Percentiles rank a stretch among this genome's conserved stretches.
phyloP scores from a whole-genome alignment of 2,113 vertebrate species.

The Pachycephala philippinensis region DNA sequence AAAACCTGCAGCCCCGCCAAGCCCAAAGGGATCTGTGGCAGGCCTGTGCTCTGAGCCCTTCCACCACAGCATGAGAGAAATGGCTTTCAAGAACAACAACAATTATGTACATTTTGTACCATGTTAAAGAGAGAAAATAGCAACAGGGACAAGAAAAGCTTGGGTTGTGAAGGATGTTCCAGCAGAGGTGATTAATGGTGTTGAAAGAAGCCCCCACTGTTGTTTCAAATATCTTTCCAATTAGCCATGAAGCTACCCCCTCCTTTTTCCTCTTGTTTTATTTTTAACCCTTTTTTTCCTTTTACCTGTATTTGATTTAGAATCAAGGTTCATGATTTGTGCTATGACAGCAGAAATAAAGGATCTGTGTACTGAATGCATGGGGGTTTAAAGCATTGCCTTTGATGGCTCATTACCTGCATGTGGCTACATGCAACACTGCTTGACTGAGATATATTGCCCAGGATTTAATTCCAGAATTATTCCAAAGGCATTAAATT shows the following conservation, averaged over 20 bases:
- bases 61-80: neutral
- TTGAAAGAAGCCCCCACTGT: slow-evolving; percentile 9
- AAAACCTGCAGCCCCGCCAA: rapidly evolving
- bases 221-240: slow-evolving; percentile 28
- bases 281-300: neutral
- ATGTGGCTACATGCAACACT: neutral
- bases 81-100: neutral
- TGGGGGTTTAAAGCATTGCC: slow-evolving; percentile 3
- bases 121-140: neutral
- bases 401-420: slow-evolving; percentile 38
- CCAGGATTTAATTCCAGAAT: slow-evolving; percentile 46
- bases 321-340: slow-evolving; percentile 2
- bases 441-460: slow-evolving; percentile 28
- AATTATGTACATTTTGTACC: neutral
- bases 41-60: neutral
- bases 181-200: slow-evolving; percentile 33
- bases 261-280: neutral
- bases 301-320: slow-evolving; percentile 33
- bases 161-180: slow-evolving; percentile 11
- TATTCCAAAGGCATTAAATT: slow-evolving; percentile 52
- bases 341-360: slow-evolving; percentile 41
- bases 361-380: neutral
- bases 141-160: neutral
- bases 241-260: neutral
- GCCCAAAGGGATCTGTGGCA: neutral